Conservation (phyloP, 2,797 vertebrate genomes). For the Typhlichthys subterraneus region DNA sequence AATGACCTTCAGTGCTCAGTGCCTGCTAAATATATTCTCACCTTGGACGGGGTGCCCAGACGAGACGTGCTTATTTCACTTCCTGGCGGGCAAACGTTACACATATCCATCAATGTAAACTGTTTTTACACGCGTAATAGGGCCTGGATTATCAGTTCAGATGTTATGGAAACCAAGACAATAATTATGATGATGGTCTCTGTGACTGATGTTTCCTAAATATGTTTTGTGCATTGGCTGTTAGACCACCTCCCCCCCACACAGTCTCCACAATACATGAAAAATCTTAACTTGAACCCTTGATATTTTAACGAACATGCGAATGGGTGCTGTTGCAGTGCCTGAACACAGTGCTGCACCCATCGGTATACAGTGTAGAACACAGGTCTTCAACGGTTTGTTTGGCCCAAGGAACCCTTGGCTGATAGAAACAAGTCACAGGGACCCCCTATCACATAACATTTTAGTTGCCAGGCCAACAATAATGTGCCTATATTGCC, state of each 20-base stretch:
- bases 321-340: slow-evolving; percentile 31
- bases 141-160: neutral
- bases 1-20: slow-evolving; percentile 77
- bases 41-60: slow-evolving; percentile 54
- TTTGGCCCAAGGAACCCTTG: too few species aligned
- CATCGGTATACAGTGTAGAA: neutral
- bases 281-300: slow-evolving; percentile 53
- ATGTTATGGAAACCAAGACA: slow-evolving; percentile 29
- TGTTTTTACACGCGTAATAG: too few species aligned
- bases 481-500: too few species aligned
- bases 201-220: slow-evolving; percentile 29
- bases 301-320: slow-evolving; percentile 33
- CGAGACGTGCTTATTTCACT: slow-evolving; percentile 18
- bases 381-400: neutral
- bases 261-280: slow-evolving; percentile 64
- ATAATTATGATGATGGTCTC: slow-evolving; percentile 24
- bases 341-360: slow-evolving; percentile 10
- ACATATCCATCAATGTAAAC: neutral
- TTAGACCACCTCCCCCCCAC: slow-evolving; percentile 7
- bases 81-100: slow-evolving; percentile 9
- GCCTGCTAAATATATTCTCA: slow-evolving; percentile 59
- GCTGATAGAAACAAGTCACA: too few species aligned
- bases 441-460: too few species aligned
- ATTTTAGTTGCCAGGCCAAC: too few species aligned
- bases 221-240: slow-evolving; percentile 20